Evolutionary conservation across 2,888 invertebrate genomes (phyloP).

Genomic region (Hirtodrosophila alboralis): DNA sequence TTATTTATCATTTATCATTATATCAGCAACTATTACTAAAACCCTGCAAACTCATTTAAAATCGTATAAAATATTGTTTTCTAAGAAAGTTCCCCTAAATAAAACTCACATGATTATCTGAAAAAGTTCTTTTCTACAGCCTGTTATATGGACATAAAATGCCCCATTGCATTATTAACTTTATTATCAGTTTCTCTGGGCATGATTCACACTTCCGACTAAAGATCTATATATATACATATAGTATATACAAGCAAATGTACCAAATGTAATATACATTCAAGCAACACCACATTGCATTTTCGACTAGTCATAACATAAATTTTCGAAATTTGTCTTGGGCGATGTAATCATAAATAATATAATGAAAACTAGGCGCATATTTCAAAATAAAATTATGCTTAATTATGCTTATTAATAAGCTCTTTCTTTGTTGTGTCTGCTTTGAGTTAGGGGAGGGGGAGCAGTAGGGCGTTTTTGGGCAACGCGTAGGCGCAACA

Average conservation of each 20-base stretch:
- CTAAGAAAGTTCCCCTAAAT: too few relatives aligned
- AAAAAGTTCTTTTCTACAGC: too few relatives aligned
- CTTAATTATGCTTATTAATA: slow-evolving; percentile 73
- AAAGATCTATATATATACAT: slow-evolving; percentile 1
- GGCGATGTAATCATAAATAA: slow-evolving; percentile 62
- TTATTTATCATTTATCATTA: too few relatives aligned
- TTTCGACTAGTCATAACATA: slow-evolving; percentile 33
- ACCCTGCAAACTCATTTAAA: too few relatives aligned
- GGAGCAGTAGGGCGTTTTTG: slow-evolving; percentile 4
- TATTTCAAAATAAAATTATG: slow-evolving; percentile 66
- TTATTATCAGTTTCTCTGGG: slow-evolving; percentile 22
- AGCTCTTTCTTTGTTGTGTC: slow-evolving; percentile 37
- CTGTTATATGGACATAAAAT: background rate
- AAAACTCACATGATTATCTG: too few relatives aligned
- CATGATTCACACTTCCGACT: slow-evolving; percentile 45
- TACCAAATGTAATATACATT: slow-evolving; percentile 27
- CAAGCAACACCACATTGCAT: slow-evolving; percentile 6
- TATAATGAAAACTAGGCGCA: slow-evolving; percentile 53
- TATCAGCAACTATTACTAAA: too few relatives aligned
- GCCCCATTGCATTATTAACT: slow-evolving; percentile 4
- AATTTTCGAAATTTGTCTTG: slow-evolving; percentile 62
- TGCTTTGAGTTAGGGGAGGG: slow-evolving; percentile 7
- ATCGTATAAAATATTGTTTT: too few relatives aligned
- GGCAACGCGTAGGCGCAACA: slow-evolving; percentile 41
- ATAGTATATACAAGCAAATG: slow-evolving; percentile 13